Conservation (phyloP, 37 sponge, comb jelly and placozoan genomes). For the Agelas oroides region DNA sequence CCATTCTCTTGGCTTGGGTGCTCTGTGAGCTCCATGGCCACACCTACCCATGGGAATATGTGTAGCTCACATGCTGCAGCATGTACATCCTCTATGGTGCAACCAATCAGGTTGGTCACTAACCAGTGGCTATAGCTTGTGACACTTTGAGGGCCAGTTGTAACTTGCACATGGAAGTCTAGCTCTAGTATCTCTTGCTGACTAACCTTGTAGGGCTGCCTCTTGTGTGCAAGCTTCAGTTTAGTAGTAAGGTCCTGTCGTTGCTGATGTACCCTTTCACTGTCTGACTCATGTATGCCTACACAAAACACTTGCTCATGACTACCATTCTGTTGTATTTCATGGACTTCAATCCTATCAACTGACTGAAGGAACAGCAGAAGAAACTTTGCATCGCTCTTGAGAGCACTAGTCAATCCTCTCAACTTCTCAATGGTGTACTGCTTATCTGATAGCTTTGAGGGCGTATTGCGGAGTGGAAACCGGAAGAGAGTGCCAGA, state of each 20-base stretch:
- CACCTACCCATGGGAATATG: conserved; percentile 66
- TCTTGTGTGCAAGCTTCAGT: neutral
- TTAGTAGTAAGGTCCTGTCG: neutral
- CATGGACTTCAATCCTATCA: conserved; percentile 21
- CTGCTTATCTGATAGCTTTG: conserved; percentile 12
- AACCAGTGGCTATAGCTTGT: conserved; percentile 32
- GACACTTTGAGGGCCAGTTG: neutral
- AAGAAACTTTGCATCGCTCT: conserved; percentile 47
- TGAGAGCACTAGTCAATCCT: conserved; percentile 25
- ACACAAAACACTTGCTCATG: neutral
- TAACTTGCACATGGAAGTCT: conserved; percentile 1
- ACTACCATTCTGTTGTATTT: neutral
- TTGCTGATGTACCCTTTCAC: neutral
- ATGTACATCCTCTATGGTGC: conserved; percentile 4
- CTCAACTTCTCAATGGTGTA: conserved; percentile 33
- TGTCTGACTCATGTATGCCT: neutral
- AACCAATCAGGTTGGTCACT: conserved; percentile 44
- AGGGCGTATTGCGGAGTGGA: conserved; percentile 50
- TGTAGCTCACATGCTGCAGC: conserved; percentile 1
- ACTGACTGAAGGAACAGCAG: conserved; percentile 52
- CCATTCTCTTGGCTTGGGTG: neutral
- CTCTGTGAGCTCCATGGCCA: conserved; percentile 27
- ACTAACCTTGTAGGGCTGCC: neutral
- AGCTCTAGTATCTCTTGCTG: neutral
- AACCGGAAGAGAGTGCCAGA: conserved; percentile 53